Evolutionary conservation across 2,888 invertebrate species (phyloP).

Genomic region (Pristionchus maxplancki): DNA sequence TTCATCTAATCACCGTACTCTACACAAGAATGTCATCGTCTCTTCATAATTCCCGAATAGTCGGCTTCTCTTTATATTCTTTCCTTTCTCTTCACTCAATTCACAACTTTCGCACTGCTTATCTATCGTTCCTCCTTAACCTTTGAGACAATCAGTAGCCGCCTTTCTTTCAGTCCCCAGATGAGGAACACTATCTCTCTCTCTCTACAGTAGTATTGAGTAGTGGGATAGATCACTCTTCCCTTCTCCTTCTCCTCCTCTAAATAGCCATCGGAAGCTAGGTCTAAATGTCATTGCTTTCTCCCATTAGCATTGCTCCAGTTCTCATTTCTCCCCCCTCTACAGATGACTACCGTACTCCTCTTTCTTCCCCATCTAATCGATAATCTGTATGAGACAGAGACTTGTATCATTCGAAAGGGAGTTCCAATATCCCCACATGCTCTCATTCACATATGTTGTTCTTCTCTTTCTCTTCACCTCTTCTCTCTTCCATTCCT

Average conservation of each 20-base stretch:
- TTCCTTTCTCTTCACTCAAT: not conserved
- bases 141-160: not conserved
- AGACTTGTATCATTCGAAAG: not conserved
- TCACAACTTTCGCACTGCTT: not conserved
- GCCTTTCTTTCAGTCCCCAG: not conserved
- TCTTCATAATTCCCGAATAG: slow-evolving; percentile 45
- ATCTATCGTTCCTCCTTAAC: not conserved
- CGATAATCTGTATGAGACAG: not conserved
- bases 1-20: slow-evolving; percentile 42
- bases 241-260: not conserved
- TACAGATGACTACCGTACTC: slow-evolving; percentile 15
- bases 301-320: not conserved
- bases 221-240: not conserved
- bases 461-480: not conserved
- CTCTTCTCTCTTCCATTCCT: not conserved
- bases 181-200: not conserved
- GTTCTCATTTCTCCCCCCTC: not conserved
- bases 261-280: slow-evolving; percentile 9
- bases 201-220: not conserved
- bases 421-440: slow-evolving; percentile 22
- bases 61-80: not conserved
- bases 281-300: not conserved
- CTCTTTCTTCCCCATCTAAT: not conserved
- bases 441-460: slow-evolving; percentile 31
- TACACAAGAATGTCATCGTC: not conserved